Conservation (phyloP, 2,797 vertebrate genomes). For the Tolypeutes matacus region DNA sequence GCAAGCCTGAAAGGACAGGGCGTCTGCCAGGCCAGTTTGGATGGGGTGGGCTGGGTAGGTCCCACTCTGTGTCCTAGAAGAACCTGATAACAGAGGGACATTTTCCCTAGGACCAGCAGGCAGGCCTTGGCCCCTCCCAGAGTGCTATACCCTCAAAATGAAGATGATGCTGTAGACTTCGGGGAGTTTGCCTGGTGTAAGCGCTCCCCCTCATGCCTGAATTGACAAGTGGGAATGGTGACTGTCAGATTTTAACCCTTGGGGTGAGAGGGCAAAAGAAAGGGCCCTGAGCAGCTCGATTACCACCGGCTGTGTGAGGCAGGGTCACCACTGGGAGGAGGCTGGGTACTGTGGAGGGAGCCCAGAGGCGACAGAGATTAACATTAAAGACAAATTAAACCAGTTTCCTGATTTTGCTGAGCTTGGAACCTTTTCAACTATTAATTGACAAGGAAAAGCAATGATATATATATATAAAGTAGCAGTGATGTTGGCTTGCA, state of each 20-base stretch:
- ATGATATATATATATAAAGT: neutral
- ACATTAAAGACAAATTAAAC: neutral
- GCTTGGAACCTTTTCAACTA: neutral
- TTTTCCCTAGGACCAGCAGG: neutral
- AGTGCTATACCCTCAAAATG: neutral
- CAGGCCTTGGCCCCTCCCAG: neutral
- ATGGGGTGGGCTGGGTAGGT: neutral
- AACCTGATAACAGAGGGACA: neutral
- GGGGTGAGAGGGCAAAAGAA: constrained; percentile 4
- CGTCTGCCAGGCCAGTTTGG: too few relatives aligned
- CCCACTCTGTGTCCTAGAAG: neutral
- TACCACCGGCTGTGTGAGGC: neutral
- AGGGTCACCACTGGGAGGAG: neutral
- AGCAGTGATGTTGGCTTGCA: neutral
- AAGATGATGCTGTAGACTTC: neutral
- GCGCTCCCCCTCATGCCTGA: neutral
- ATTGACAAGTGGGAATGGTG: neutral
- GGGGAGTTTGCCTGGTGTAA: neutral
- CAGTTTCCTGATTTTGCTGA: neutral
- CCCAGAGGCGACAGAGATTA: constrained; percentile 2
- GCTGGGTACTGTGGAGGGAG: too few relatives aligned
- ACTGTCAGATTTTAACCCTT: constrained; percentile 16
- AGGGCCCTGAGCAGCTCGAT: neutral
- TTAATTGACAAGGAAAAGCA: neutral
- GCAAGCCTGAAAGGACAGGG: neutral